Conservation (phyloP, 2,113 vertebrate species). For the Cyprinus carpio region DNA sequence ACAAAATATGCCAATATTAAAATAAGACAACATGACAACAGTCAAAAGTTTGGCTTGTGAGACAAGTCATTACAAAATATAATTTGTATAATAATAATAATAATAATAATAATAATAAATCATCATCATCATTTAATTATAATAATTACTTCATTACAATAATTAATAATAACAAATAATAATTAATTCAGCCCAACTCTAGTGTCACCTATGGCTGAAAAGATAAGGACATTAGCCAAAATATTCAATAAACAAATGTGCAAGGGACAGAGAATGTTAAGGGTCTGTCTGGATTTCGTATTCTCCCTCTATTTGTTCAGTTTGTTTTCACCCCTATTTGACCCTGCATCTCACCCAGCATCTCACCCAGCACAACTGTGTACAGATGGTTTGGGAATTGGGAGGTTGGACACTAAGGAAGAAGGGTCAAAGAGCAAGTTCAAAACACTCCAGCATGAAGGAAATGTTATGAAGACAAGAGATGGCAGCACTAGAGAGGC, state of each 20-base stretch:
- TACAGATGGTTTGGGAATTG: not conserved
- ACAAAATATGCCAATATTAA: not conserved
- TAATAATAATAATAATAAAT: too few relatives aligned
- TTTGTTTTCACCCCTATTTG: not conserved
- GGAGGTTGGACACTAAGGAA: not conserved
- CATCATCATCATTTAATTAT: too few relatives aligned
- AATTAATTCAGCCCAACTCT: not conserved
- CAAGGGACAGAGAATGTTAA: not conserved
- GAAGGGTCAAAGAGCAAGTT: slow-evolving; percentile 40
- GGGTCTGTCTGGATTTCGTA: not conserved
- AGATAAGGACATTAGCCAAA: not conserved
- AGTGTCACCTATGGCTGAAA: not conserved
- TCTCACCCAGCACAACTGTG: not conserved
- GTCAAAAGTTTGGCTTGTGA: not conserved
- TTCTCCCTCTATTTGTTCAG: not conserved
- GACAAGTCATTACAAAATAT: not conserved
- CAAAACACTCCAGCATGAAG: slow-evolving; percentile 14
- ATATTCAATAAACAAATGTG: not conserved
- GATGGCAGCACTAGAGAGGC: slow-evolving; percentile 26
- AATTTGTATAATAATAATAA: not conserved
- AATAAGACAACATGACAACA: not conserved
- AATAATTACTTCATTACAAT: not conserved
- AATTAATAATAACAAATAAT: not conserved
- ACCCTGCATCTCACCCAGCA: not conserved
- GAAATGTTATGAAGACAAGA: slow-evolving; percentile 47